These are phyloP conservation scores for Ariolimax columbianus DNA, from an alignment of 2,888 invertebrate species.

Conservation along the genomic window DNA sequence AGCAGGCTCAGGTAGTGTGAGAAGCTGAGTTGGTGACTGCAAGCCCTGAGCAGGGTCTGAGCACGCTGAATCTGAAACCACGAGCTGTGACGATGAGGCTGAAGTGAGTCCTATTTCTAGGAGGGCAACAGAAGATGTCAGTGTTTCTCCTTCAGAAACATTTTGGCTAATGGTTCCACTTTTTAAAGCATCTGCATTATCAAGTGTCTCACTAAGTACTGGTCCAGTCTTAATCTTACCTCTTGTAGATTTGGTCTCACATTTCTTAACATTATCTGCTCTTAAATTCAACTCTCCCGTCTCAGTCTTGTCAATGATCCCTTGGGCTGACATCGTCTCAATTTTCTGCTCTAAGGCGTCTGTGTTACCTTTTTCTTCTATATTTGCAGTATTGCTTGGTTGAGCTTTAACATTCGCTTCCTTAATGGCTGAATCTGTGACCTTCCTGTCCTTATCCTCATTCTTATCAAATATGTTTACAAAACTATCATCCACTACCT, in stretches of 20 bases:
- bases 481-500: constrained; percentile 36
- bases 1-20: not conserved
- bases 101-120: not conserved
- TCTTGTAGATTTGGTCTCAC: not conserved
- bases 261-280: not conserved
- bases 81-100: not conserved
- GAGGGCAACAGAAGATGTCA: not conserved
- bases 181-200: not conserved
- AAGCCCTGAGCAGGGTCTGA: not conserved
- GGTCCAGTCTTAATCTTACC: not conserved
- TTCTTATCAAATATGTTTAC: constrained; percentile 36
- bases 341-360: not conserved
- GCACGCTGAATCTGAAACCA: not conserved
- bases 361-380: not conserved
- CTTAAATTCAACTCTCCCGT: not conserved
- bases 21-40: constrained; percentile 4
- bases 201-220: not conserved
- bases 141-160: not conserved
- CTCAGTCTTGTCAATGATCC: not conserved
- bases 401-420: not conserved
- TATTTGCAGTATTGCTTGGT: not conserved
- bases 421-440: not conserved
- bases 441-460: constrained; percentile 16
- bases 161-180: not conserved
- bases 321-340: not conserved